These are phyloP conservation scores for Centroberyx gerrardi DNA, from an alignment of 2,797 vertebrate species.

Conservation along the genomic window DNA sequence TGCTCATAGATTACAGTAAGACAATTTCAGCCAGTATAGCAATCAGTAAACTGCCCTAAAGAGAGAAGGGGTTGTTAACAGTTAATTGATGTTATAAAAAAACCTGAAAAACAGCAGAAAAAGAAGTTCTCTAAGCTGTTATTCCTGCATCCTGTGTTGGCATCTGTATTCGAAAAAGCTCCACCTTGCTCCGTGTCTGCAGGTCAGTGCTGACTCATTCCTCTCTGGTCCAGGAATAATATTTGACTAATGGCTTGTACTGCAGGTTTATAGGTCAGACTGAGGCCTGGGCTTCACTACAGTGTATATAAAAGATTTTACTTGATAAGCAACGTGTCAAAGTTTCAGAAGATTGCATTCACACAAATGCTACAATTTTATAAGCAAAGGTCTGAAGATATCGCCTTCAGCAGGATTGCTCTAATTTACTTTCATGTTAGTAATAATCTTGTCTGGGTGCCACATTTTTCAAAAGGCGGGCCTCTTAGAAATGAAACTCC, in stretches of 20 bases:
- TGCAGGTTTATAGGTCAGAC: constrained; percentile 10
- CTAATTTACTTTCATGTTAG: too few species aligned
- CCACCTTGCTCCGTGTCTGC: neutral
- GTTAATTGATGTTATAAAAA: constrained; percentile 20
- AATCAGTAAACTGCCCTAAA: neutral
- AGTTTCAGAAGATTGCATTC: too few species aligned
- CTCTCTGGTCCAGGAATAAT: constrained; percentile 12
- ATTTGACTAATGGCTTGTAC: constrained; percentile 13
- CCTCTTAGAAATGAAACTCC: too few species aligned
- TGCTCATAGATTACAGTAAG: neutral
- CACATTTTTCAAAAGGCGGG: too few species aligned
- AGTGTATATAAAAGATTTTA: neutral
- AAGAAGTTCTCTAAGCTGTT: constrained; percentile 14
- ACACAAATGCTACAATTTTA: too few species aligned
- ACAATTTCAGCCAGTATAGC: neutral
- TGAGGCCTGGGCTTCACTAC: neutral
- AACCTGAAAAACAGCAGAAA: neutral
- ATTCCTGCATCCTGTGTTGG: constrained; percentile 21
- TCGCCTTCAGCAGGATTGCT: too few species aligned
- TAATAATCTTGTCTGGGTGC: too few species aligned
- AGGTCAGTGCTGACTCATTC: constrained; percentile 41
- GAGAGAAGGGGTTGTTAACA: neutral
- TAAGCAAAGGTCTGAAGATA: too few species aligned
- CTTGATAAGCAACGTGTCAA: too few species aligned
- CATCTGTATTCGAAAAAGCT: neutral